A percentile compares a stretch with the other conserved stretches of the same genome.
Evolutionary conservation across 2,888 invertebrate genomes (phyloP).

Genomic region (Tortricodes alternella): DNA sequence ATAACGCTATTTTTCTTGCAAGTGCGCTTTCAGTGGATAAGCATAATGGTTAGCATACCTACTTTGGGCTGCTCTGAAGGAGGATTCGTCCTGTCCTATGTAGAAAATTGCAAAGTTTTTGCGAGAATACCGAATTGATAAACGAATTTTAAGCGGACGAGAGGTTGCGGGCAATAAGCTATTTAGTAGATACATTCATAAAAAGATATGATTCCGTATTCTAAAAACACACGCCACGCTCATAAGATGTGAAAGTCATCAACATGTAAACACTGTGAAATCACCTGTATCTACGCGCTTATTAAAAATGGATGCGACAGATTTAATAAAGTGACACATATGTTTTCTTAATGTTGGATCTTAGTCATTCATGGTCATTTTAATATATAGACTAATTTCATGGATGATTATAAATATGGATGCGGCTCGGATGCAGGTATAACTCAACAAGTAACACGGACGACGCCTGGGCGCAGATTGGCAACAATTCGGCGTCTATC

Average conservation of each 20-base stretch:
- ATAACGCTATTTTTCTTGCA: conserved; percentile 12
- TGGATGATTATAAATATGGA: conserved; percentile 1
- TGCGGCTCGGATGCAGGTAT: conserved; percentile 3
- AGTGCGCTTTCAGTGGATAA: background rate
- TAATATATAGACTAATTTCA: conserved; percentile 10
- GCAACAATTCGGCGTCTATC: conserved; percentile 51
- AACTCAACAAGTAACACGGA: conserved; percentile 34
- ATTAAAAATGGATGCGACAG: conserved; percentile 8
- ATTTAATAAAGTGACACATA: conserved; percentile 26
- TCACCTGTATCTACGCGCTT: conserved; percentile 1
- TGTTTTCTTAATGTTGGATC: conserved; percentile 17
- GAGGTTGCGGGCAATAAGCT: too few relatives aligned
- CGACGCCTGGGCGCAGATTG: conserved; percentile 46
- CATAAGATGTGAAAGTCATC: background rate
- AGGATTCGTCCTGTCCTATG: too few relatives aligned
- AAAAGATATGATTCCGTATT: background rate
- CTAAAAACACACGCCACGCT: background rate
- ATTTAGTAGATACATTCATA: background rate
- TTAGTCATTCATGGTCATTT: background rate
- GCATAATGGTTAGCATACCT: too few relatives aligned
- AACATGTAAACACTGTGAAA: conserved; percentile 22
- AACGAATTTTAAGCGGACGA: too few relatives aligned
- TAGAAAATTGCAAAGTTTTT: too few relatives aligned
- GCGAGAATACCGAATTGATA: too few relatives aligned
- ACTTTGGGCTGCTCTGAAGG: too few relatives aligned